Evolutionary conservation across 2,113 vertebrate species (phyloP).

Genomic region (Oreotrochilus melanogaster): DNA sequence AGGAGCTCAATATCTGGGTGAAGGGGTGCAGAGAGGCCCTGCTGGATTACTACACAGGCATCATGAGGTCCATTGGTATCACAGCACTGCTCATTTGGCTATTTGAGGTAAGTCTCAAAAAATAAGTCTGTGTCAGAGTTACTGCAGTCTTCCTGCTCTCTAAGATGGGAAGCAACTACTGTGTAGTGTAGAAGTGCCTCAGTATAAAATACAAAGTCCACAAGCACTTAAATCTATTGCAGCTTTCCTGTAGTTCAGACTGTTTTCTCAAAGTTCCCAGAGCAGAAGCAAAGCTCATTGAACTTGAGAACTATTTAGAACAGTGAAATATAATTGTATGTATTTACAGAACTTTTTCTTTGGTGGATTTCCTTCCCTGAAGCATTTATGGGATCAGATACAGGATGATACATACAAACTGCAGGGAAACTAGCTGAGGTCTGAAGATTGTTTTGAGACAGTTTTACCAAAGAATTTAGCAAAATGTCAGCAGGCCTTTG

Average conservation of each 20-base stretch:
- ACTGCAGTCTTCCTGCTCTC: not conserved
- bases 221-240: not conserved
- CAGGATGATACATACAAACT: not conserved
- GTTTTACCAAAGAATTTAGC: not conserved
- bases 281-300: not conserved
- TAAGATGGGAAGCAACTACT: rapidly evolving
- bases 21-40: slow-evolving; percentile 85
- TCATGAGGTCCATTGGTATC: slow-evolving; percentile 86
- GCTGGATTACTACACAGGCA: slow-evolving; percentile 83
- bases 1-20: slow-evolving; percentile 87
- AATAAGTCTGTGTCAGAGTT: not conserved
- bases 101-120: slow-evolving; percentile 83
- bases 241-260: not conserved
- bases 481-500: not conserved
- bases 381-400: not conserved
- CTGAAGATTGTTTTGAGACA: not conserved
- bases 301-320: not conserved
- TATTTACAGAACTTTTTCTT: not conserved
- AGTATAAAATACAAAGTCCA: not conserved
- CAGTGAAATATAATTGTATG: not conserved
- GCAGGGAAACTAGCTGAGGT: not conserved
- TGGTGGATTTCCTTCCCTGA: not conserved
- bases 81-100: slow-evolving; percentile 85
- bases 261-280: not conserved
- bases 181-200: not conserved